Evolutionary conservation across 2,113 vertebrate genomes (phyloP), one percentile per base, ranked within the genome.

Genomic region (Melanotaenia duboulayi): DNA sequence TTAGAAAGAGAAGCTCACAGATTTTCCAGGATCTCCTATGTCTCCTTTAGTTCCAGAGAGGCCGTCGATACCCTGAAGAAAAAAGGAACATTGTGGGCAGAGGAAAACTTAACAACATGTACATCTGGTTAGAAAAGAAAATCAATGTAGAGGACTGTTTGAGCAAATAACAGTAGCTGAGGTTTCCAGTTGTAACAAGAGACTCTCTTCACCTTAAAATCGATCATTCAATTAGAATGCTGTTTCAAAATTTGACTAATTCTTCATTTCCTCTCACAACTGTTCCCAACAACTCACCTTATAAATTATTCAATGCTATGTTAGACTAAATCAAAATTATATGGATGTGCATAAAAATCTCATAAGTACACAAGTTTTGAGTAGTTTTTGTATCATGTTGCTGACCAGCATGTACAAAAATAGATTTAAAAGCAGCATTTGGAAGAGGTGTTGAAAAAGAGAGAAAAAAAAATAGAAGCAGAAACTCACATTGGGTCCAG

Each of bases 31-130:
- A 51, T 98, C 98, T 3, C 98, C 98, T 0, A 94, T 94, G 1
- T 99, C 97, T 80, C 97, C 98, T 94, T 99, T 99, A 83, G 96
- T 93, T 37, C 98, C 98, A 7, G 94, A 75, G 11, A 93, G 91
- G 39, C 97, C 97, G 14, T 99, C 97, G 13, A 97, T 93, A 77
- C 97, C 97, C 98, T 99, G 71, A 66, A 1, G 52, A 48, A 40
- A 37, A 75, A 22, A 65, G 4, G 67, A 25, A 73, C 44, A 72
- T 7, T 28, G 35, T 20, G 2, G 4, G 12, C 56, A 73, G 6
- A 56, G 28, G 28, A 59, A 54, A 62, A 61, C 2, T 24, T 14
- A 2, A 37, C 12, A 25, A 23, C 23, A 69, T 13, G 4, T 16
- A 37, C 7, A 65, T 16, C 11, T 37, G 14, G 16, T 24, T 64